phyloP scores from a whole-genome alignment of 92 coral and sea anemone species.

The Epizoanthus scotinus region DNA sequence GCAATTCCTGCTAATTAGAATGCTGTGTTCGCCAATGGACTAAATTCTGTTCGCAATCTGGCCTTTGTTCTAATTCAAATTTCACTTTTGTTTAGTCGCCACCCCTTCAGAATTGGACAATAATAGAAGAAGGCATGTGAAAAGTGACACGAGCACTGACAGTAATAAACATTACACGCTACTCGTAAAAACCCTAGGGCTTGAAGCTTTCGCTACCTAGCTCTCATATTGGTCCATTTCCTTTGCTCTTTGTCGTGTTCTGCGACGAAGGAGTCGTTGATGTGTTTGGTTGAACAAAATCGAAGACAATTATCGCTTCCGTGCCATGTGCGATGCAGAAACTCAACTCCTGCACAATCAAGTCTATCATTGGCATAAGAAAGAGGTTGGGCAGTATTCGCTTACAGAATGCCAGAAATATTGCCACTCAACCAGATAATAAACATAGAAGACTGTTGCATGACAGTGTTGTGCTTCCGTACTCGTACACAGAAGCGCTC shows the following conservation, averaged over 20 bases:
- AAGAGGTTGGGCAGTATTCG: conserved; percentile 59
- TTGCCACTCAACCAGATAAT: conserved; percentile 30
- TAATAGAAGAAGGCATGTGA: conserved; percentile 50
- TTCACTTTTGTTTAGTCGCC: conserved; percentile 67
- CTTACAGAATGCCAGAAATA: conserved; percentile 62
- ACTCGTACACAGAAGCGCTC: neutral
- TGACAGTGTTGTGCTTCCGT: neutral
- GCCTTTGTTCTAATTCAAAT: conserved; percentile 75
- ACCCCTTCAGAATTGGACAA: conserved; percentile 63
- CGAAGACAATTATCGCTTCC: conserved; percentile 15
- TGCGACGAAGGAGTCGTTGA: neutral
- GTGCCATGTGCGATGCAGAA: conserved; percentile 65
- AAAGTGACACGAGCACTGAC: conserved; percentile 55
- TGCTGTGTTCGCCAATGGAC: conserved; percentile 68
- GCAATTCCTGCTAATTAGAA: conserved; percentile 83
- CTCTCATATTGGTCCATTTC: conserved; percentile 16
- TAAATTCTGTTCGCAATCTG: conserved; percentile 72
- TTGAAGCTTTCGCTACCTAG: conserved; percentile 1
- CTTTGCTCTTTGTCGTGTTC: neutral
- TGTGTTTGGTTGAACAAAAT: neutral
- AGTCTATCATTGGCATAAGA: conserved; percentile 69
- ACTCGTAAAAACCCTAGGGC: conserved; percentile 34
- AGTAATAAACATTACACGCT: conserved; percentile 42
- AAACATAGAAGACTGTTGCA: neutral
- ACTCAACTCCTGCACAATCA: conserved; percentile 60